A percentile compares a stretch with the other conserved stretches of the same genome.
phyloP scores from a whole-genome alignment of 2,113 vertebrate species.

The Melanerpes aurifrons region DNA sequence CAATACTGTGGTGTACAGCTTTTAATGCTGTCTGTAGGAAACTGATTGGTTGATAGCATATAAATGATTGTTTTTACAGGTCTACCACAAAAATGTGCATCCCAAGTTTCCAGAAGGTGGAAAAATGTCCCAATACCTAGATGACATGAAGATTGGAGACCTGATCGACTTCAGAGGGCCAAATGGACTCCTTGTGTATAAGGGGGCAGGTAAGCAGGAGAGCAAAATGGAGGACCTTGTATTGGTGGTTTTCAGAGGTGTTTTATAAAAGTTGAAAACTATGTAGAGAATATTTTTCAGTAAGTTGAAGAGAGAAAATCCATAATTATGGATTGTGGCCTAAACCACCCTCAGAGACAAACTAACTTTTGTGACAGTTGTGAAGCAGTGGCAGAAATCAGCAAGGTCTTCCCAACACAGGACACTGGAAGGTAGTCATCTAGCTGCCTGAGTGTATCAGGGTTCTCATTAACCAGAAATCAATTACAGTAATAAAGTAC shows the following conservation, averaged over 20 bases:
- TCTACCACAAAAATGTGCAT: constrained; percentile 88
- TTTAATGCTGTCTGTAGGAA: neutral
- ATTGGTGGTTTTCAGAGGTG: neutral
- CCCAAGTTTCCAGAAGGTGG: constrained; percentile 88
- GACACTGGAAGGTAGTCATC: neutral
- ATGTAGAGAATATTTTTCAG: neutral
- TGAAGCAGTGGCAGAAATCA: neutral
- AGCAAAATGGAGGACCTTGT: neutral
- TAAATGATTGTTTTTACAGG: constrained; percentile 69
- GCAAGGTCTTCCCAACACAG: neutral
- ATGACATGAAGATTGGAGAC: constrained; percentile 86
- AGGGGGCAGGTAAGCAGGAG: constrained; percentile 79
- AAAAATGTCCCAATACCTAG: constrained; percentile 91
- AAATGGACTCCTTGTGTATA: constrained; percentile 86
- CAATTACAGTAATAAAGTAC: neutral
- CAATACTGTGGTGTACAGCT: neutral
- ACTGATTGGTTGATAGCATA: neutral
- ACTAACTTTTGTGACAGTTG: neutral
- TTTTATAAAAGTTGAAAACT: neutral
- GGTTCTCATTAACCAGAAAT: neutral
- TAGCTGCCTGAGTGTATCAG: neutral
- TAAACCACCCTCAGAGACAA: neutral
- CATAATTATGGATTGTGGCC: neutral
- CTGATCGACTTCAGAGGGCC: constrained; percentile 89
- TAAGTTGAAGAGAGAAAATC: neutral